Evolutionary conservation across 2,113 vertebrate species (phyloP), one percentile per base, ranked within the genome.

Genomic region (Brachypteracias leptosomus): DNA sequence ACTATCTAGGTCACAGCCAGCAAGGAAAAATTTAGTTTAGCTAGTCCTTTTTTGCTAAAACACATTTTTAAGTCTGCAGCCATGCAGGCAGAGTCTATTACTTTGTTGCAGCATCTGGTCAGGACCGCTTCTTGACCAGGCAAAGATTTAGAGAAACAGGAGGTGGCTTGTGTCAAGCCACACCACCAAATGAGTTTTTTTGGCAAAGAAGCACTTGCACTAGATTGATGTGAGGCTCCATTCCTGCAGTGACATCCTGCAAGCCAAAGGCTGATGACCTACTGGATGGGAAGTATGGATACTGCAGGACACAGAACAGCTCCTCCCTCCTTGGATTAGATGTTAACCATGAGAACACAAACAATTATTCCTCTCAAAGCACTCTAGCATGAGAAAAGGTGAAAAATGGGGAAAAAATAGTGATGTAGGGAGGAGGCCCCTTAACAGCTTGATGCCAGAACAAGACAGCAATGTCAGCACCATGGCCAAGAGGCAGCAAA

Each of bases 241-340:
- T 28, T 22, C 65, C 80, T 11, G 3, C 68, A 54, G 51, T 1
- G 6, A n/a, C 40, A n/a, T 18, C 28, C 77, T 58, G 40, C 54
- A 49, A 74, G 46, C 20, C 67, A 49, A 52, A 47, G 58, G 40
- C 21, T 83, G 65, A 13, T n/a, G 31, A 66, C 12, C n/a, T 54
- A 54, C 40, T 0, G 0, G 59, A 75, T 8, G 18, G 54, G 54
- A 91, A 67, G 63, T 44, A 59, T 0, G 0, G 29, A 33, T 55
- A 44, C 26, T 20, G 15, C 22, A 14, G 59, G 57, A 58, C 1
- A 8, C 36, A n/a, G 14, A 52, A 62, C 47, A 55, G 70, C 36
- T 91, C 73, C 16, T n/a, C 47, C 49, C 31, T 38, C 52, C 52
- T 36, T 22, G 5, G 10, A 55, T 59, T 65, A 63, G 52, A 25